Conservation (phyloP, 1,140 invertebrate genomes). For the Teleopsis dalmanni region DNA sequence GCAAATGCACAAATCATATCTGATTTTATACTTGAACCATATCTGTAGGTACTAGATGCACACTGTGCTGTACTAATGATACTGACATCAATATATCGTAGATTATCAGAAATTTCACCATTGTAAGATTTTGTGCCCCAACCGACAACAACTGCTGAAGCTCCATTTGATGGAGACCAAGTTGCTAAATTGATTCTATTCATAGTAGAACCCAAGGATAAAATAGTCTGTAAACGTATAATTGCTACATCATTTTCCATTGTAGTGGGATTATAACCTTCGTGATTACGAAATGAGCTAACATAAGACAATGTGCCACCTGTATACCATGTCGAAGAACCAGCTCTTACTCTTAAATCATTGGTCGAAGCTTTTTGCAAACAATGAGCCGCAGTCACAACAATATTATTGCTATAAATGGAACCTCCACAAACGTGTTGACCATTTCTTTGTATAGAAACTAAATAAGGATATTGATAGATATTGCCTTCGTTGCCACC, state of each 20-base stretch:
- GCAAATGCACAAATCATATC: slow-evolving; percentile 46
- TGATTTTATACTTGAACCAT: slow-evolving; percentile 20
- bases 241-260: slow-evolving; percentile 38
- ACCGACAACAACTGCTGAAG: slow-evolving; percentile 41
- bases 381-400: slow-evolving; percentile 13
- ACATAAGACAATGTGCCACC: neutral
- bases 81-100: slow-evolving; percentile 23
- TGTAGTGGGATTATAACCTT: slow-evolving; percentile 13
- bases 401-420: neutral
- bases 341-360: neutral
- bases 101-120: slow-evolving; percentile 1
- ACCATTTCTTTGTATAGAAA: slow-evolving; percentile 20
- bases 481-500: slow-evolving; percentile 21
- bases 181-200: slow-evolving; percentile 22
- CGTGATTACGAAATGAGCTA: neutral
- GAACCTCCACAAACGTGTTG: slow-evolving; percentile 49
- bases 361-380: neutral
- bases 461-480: slow-evolving; percentile 20
- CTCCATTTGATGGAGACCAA: slow-evolving; percentile 20
- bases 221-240: slow-evolving; percentile 22
- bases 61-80: slow-evolving; percentile 21
- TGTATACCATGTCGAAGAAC: neutral
- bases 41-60: slow-evolving; percentile 19
- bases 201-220: slow-evolving; percentile 14
- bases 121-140: slow-evolving; percentile 42